Evolutionary conservation across 2,113 vertebrate species (phyloP).

Genomic region (Engystomops pustulosus): DNA sequence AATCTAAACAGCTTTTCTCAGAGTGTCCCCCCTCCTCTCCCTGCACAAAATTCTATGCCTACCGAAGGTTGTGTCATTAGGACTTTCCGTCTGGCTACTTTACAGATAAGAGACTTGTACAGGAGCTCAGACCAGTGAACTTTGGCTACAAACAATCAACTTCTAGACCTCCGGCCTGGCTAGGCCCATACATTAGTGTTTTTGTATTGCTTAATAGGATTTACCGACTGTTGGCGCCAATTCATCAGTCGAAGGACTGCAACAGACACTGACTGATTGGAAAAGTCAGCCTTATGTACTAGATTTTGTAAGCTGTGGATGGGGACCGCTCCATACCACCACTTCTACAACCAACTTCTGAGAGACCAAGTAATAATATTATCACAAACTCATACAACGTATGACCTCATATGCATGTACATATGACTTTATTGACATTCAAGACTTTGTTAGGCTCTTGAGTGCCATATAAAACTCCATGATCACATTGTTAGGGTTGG

Average conservation of each 20-base stretch:
- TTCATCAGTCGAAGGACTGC: not conserved
- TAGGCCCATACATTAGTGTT: not conserved
- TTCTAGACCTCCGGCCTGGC: not conserved
- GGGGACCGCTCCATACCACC: too few species aligned
- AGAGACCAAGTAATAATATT: too few species aligned
- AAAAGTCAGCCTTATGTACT: too few species aligned
- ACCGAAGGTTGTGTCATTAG: not conserved
- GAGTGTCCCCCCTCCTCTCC: not conserved
- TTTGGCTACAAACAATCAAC: not conserved
- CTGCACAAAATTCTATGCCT: slow-evolving; percentile 1
- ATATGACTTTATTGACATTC: too few species aligned
- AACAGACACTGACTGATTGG: not conserved
- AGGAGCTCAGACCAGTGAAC: not conserved
- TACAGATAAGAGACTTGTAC: not conserved
- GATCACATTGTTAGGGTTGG: too few species aligned
- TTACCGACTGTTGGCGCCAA: not conserved
- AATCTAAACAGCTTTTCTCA: slow-evolving; percentile 62
- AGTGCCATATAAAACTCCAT: too few species aligned
- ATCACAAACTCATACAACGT: too few species aligned
- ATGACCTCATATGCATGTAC: too few species aligned
- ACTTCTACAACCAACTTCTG: too few species aligned
- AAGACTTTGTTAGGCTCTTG: too few species aligned
- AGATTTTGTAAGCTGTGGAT: too few species aligned
- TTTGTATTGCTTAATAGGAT: not conserved
- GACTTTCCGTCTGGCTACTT: slow-evolving; percentile 6